phyloP scores from a whole-genome alignment of 2,797 vertebrate genomes.

The Synaphobranchus kaupii region DNA sequence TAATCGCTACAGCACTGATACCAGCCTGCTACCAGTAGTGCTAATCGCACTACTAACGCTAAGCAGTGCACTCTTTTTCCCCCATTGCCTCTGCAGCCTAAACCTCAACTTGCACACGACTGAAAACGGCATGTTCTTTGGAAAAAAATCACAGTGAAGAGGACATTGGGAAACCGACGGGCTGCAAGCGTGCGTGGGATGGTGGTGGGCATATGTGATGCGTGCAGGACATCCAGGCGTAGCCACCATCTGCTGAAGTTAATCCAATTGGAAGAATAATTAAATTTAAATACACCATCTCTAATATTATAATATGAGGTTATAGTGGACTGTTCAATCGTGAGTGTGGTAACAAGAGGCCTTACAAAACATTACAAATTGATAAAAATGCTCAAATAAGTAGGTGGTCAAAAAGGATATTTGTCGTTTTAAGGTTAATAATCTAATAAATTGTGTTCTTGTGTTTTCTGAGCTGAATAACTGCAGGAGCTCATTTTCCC shows the following conservation, averaged over 20 bases:
- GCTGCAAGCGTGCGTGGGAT: background rate
- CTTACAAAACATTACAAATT: too few relatives aligned
- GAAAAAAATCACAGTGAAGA: too few relatives aligned
- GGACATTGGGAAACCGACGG: too few relatives aligned
- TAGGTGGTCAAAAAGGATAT: background rate
- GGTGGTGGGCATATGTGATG: background rate
- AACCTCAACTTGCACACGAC: too few relatives aligned
- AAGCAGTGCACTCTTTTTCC: too few relatives aligned
- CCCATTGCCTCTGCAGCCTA: too few relatives aligned
- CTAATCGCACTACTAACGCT: too few relatives aligned
- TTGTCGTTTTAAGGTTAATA: background rate
- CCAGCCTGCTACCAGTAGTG: too few relatives aligned
- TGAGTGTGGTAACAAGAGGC: background rate
- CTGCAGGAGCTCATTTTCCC: conserved; percentile 39
- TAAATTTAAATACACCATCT: background rate
- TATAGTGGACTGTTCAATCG: background rate
- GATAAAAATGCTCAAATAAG: too few relatives aligned
- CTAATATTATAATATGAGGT: background rate
- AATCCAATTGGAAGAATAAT: background rate
- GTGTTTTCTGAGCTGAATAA: conserved; percentile 47
- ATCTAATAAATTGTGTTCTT: conserved; percentile 32
- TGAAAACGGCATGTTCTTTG: too few relatives aligned
- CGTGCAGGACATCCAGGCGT: background rate
- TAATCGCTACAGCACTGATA: too few relatives aligned
- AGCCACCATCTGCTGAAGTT: background rate